A percentile compares a stretch with the other conserved stretches of the same genome.
Evolutionary conservation across 1,140 invertebrate species (phyloP).

Genomic region (Diplogasteroides magnus): DNA sequence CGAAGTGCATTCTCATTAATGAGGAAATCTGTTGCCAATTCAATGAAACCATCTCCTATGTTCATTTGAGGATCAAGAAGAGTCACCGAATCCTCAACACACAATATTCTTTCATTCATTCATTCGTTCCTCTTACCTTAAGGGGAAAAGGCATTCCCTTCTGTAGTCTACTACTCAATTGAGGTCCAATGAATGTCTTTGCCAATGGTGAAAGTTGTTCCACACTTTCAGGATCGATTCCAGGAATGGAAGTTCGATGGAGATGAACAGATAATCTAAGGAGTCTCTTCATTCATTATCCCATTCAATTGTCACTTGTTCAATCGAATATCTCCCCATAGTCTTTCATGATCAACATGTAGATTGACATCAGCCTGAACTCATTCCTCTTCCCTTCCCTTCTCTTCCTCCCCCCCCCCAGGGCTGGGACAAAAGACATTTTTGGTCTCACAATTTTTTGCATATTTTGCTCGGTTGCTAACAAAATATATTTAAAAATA

Average conservation of each 20-base stretch:
- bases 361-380: constrained; percentile 49
- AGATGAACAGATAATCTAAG: constrained; percentile 39
- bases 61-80: constrained; percentile 45
- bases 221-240: constrained; percentile 47
- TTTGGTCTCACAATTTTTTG: too few species aligned
- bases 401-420: too few species aligned
- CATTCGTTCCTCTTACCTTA: constrained; percentile 28
- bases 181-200: constrained; percentile 52
- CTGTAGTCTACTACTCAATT: constrained; percentile 46
- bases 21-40: constrained; percentile 48
- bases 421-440: too few species aligned
- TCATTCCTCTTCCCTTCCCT: too few species aligned
- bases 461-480: too few species aligned
- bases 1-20: constrained; percentile 40
- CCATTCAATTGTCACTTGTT: constrained; percentile 27
- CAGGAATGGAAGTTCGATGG: constrained; percentile 47
- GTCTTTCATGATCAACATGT: constrained; percentile 41
- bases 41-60: constrained; percentile 49
- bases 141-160: constrained; percentile 51
- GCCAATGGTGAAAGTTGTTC: constrained; percentile 49
- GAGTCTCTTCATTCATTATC: neutral
- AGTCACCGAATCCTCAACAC: constrained; percentile 47
- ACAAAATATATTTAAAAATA: too few species aligned
- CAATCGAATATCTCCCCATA: constrained; percentile 49
- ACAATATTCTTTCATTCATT: constrained; percentile 9